Evolutionary conservation across 2,888 invertebrate species (phyloP).

Genomic region (Xestia c-nigrum): DNA sequence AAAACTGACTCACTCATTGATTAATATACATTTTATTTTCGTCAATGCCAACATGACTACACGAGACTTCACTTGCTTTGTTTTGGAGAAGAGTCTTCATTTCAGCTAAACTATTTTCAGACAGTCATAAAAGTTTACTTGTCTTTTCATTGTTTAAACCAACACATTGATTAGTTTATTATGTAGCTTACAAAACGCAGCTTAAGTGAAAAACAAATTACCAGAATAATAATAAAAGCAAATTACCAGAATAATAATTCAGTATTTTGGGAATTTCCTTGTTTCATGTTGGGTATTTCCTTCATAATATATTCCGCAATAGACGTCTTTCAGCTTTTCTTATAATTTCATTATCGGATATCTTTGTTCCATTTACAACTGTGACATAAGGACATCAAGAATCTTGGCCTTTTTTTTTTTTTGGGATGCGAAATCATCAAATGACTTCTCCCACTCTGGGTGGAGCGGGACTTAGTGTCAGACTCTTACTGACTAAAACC

Average conservation of each 20-base stretch:
- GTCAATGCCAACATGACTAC: slow-evolving; percentile 30
- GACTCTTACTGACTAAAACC: no score
- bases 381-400: no score
- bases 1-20: slow-evolving; percentile 26
- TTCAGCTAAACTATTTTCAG: slow-evolving; percentile 21
- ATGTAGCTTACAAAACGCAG: background rate
- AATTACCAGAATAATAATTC: background rate
- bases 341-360: background rate
- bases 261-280: background rate
- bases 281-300: background rate
- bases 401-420: no score
- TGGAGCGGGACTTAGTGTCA: no score
- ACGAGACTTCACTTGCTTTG: slow-evolving; percentile 6
- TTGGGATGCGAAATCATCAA: no score
- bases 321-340: background rate
- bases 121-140: background rate
- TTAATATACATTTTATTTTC: slow-evolving; percentile 30
- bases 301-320: background rate
- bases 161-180: slow-evolving; percentile 1
- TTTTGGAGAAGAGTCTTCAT: background rate
- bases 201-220: background rate
- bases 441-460: no score
- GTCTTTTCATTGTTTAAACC: background rate
- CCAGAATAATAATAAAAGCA: background rate
- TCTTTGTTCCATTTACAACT: background rate